Conservation (phyloP, 2,888 invertebrate species). For the Lymantria dispar region DNA sequence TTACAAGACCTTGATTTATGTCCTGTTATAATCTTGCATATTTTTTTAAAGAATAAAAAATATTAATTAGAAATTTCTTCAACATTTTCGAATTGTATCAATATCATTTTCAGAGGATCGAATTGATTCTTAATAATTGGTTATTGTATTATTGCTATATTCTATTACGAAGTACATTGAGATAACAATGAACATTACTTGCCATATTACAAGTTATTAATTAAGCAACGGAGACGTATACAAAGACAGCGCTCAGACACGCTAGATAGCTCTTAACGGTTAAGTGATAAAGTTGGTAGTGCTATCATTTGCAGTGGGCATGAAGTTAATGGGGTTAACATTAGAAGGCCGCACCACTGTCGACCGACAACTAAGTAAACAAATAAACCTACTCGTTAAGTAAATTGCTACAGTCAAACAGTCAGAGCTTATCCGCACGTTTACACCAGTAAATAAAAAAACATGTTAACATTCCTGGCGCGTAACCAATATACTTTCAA, state of each 20-base stretch:
- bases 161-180: background rate
- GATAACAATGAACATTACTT: background rate
- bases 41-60: too few species aligned
- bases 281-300: conserved; percentile 54
- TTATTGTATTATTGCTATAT: too few species aligned
- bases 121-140: too few species aligned
- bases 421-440: background rate
- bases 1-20: too few species aligned
- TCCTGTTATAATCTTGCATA: too few species aligned
- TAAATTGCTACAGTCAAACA: conserved; percentile 67
- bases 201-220: conserved; percentile 45
- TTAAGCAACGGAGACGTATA: conserved; percentile 48
- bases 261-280: conserved; percentile 36
- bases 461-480: conserved; percentile 50
- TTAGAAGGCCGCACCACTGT: conserved; percentile 50
- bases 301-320: conserved; percentile 45
- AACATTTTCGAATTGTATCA: too few species aligned
- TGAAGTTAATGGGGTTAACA: conserved; percentile 61
- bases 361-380: conserved; percentile 52
- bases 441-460: background rate
- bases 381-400: conserved; percentile 71
- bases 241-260: conserved; percentile 29
- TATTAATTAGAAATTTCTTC: too few species aligned
- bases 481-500: background rate
- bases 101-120: too few species aligned